Conservation (phyloP, 2,888 invertebrate species). For the Amphimallon solstitiale region DNA sequence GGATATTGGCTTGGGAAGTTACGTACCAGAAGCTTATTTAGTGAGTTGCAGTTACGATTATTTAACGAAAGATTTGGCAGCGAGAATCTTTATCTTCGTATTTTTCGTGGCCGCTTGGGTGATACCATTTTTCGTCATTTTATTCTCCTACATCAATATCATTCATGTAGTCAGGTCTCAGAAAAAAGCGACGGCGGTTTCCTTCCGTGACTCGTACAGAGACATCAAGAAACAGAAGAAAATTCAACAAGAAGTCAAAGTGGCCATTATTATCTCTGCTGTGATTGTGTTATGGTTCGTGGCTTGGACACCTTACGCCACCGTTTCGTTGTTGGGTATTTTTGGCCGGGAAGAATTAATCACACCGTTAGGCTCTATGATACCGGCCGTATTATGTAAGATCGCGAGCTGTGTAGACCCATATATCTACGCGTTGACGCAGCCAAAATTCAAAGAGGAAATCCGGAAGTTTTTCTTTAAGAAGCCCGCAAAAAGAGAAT, state of each 20-base stretch:
- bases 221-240: conserved; percentile 72
- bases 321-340: conserved; percentile 79
- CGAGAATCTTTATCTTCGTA: conserved; percentile 76
- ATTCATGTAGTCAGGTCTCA: conserved; percentile 71
- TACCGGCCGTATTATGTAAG: conserved; percentile 84
- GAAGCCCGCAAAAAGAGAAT: conserved; percentile 20
- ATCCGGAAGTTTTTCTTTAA: conserved; percentile 63
- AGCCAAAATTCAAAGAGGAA: conserved; percentile 79
- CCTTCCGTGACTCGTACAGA: conserved; percentile 65
- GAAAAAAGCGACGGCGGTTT: conserved; percentile 64
- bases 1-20: conserved; percentile 76
- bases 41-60: conserved; percentile 90
- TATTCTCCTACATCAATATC: conserved; percentile 79
- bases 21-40: conserved; percentile 85
- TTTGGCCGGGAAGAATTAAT: conserved; percentile 72
- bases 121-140: conserved; percentile 75
- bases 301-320: conserved; percentile 86
- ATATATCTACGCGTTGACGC: conserved; percentile 81
- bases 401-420: conserved; percentile 85
- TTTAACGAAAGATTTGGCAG: conserved; percentile 71
- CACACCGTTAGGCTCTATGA: conserved; percentile 77
- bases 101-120: conserved; percentile 83
- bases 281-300: conserved; percentile 80
- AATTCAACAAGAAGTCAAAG: conserved; percentile 75
- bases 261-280: conserved; percentile 74